Evolutionary conservation across 1,140 invertebrate species (phyloP).

Genomic region (Drosophila lacteicornis): DNA sequence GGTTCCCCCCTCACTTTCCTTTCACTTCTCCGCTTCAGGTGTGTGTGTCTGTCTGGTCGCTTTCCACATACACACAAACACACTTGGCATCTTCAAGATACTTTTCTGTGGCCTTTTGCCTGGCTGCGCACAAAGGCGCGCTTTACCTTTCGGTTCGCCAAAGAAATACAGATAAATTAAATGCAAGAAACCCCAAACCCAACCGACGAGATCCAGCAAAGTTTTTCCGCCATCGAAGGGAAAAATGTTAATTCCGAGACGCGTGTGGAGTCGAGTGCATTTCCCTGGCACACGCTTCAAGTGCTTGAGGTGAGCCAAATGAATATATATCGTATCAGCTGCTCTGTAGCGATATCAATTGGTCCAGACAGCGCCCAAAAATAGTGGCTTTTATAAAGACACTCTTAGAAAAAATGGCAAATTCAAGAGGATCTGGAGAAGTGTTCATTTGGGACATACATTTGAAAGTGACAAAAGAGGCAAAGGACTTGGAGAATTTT

Average conservation of each 20-base stretch:
- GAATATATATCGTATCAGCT: constrained; percentile 35
- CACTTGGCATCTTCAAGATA: constrained; percentile 39
- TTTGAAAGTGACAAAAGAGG: too few relatives aligned
- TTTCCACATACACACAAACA: not conserved
- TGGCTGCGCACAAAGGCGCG: constrained; percentile 49
- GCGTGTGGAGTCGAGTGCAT: constrained; percentile 32
- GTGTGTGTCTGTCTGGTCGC: constrained; percentile 23
- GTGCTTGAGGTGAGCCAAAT: constrained; percentile 61
- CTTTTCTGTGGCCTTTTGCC: constrained; percentile 54
- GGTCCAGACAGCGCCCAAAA: constrained; percentile 57
- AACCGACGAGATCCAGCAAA: constrained; percentile 23
- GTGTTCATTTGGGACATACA: not conserved
- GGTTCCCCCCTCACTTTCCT: not conserved
- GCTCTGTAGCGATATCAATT: constrained; percentile 58
- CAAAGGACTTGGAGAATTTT: too few relatives aligned
- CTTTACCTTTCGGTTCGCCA: constrained; percentile 30
- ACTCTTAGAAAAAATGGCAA: not conserved
- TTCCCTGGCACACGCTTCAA: constrained; percentile 52
- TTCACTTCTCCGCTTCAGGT: not conserved
- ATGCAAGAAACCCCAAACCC: constrained; percentile 44
- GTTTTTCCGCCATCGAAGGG: constrained; percentile 38
- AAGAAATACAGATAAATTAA: constrained; percentile 67
- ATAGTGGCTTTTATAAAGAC: not conserved
- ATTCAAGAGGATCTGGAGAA: not conserved
- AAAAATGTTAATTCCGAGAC: constrained; percentile 55